phyloP scores from a whole-genome alignment of 2,797 vertebrate genomes.

The Masticophis lateralis region DNA sequence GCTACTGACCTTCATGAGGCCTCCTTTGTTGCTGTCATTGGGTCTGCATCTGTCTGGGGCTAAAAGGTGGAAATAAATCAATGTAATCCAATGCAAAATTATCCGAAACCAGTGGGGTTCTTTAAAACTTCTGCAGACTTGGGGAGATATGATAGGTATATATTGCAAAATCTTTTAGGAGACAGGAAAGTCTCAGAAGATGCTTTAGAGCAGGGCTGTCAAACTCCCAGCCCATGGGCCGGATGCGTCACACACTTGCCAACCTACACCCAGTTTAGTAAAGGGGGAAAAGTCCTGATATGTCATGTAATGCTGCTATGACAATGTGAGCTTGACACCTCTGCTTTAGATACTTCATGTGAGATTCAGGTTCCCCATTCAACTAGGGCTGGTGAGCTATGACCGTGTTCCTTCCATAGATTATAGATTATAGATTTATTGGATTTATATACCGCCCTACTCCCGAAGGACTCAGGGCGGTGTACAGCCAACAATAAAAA shows the following conservation, averaged over 20 bases:
- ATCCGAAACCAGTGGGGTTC: not conserved
- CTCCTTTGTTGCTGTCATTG: fast-evolving
- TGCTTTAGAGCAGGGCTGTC: not conserved
- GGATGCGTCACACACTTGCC: too few species aligned
- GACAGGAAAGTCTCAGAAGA: not conserved
- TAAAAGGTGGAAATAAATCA: not conserved
- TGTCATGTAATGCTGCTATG: too few species aligned
- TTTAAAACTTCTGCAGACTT: not conserved
- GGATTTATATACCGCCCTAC: too few species aligned
- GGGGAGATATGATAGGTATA: not conserved
- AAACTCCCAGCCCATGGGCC: too few species aligned
- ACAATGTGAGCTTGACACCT: too few species aligned
- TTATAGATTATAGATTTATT: too few species aligned
- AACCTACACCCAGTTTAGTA: too few species aligned
- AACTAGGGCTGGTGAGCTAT: not conserved
- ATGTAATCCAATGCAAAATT: not conserved
- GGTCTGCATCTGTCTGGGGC: fast-evolving
- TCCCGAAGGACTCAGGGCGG: too few species aligned
- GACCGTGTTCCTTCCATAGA: not conserved
- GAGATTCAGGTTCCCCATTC: not conserved
- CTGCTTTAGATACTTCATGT: not conserved
- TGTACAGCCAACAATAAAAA: too few species aligned
- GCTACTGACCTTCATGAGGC: not conserved
- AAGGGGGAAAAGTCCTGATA: too few species aligned
- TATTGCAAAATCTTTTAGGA: not conserved